Base-by-base conservation (phyloP, 1,140 invertebrate genomes). In the Cylas formicarius region DNA sequence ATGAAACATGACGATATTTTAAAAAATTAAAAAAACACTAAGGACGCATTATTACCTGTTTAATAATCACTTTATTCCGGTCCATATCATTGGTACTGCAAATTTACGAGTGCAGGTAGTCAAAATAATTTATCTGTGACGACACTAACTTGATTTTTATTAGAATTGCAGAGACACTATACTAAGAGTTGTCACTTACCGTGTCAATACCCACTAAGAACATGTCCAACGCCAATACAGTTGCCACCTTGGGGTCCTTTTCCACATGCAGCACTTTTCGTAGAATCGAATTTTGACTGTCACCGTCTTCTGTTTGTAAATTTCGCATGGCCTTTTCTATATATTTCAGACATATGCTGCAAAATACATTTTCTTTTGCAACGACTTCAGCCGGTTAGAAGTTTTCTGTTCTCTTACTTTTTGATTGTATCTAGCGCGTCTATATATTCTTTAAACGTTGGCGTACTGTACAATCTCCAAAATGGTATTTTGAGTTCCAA, bases 141-240 rank as follows among this genome's bases (percentile, higher is more conserved):
- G n/a, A n/a, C n/a, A n/a, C n/a, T n/a, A n/a, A n/a, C n/a, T n/a
- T n/a, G n/a, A n/a, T n/a, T n/a, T n/a, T n/a, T n/a, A n/a, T n/a
- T n/a, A n/a, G n/a, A n/a, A n/a, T n/a, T n/a, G n/a, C n/a, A n/a
- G n/a, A n/a, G n/a, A n/a, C n/a, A n/a, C n/a, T n/a, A n/a, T n/a
- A n/a, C n/a, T n/a, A n/a, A n/a, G n/a, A n/a, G n/a, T n/a, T 16
- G 35, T 9, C 26, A 59, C 68, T 71, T 71, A 87, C 86, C 49
- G 90, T 94, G 63, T 93, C 90, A 52, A 92, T 89, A 35, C 89
- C 90, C 28, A 91, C 90, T 14, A 92, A 66, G 55, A 94, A 86
- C 44, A 91, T 72, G 69, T 93, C 90, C 2, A 90, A 67, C 0
- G 90, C 86, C 61, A 93, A 82, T 26, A 86, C 78, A 19, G 76